phyloP scores from a whole-genome alignment of 2,888 invertebrate genomes.

The Malachius bipustulatus region DNA sequence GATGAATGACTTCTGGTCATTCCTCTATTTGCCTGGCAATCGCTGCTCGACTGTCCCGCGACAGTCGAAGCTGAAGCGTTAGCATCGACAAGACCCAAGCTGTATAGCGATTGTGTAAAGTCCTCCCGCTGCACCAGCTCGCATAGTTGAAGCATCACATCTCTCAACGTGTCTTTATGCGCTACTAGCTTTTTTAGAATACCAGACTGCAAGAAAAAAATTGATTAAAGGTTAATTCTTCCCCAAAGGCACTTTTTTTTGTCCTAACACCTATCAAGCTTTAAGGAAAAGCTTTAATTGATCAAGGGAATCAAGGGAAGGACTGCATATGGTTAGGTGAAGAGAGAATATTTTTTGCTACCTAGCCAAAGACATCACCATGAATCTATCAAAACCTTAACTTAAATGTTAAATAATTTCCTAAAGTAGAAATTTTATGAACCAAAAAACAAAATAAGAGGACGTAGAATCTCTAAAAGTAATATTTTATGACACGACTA shows the following conservation, averaged over 20 bases:
- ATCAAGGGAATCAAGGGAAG: neutral
- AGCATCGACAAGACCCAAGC: conserved; percentile 42
- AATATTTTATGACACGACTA: too few species aligned
- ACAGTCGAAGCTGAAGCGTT: conserved; percentile 15
- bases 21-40: conserved; percentile 16
- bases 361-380: too few species aligned
- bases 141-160: conserved; percentile 42
- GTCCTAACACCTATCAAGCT: too few species aligned
- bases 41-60: conserved; percentile 17
- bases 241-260: too few species aligned
- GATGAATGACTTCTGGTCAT: conserved; percentile 17
- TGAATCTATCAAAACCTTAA: neutral
- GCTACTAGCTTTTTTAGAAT: conserved; percentile 40
- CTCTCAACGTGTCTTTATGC: conserved; percentile 39
- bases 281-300: conserved; percentile 2
- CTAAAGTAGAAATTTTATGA: too few species aligned
- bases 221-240: conserved; percentile 1
- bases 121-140: conserved; percentile 50
- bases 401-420: too few species aligned
- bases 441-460: too few species aligned
- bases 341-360: neutral
- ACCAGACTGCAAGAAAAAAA: conserved; percentile 37
- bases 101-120: conserved; percentile 46
- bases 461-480: too few species aligned
- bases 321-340: neutral